Base-by-base conservation (phyloP, 2,113 vertebrate species). In the Actenoides lindsayi region DNA sequence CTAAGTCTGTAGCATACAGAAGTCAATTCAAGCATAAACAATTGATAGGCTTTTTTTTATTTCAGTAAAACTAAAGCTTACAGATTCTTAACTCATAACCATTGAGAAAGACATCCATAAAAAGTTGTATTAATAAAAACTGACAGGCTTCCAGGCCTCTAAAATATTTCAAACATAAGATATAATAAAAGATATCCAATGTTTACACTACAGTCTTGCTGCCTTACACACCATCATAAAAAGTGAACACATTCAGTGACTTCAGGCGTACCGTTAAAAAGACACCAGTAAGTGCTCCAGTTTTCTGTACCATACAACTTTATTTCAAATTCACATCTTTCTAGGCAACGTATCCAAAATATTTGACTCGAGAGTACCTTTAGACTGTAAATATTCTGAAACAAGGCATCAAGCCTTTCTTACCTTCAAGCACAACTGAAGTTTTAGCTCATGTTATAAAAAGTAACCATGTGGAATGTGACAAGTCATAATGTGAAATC, bases 61-160 rank as follows among this genome's bases (percentile, higher is more conserved):
- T 98, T 95, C 51, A 88, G 37, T 88, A 97, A 96, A 97, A 97
- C 70, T 83, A 93, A 97, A 96, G 56, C 46, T 90, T 96, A 94
- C 87, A 97, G 63, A 93, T 65, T 94, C 68, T 90, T 93, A 85
- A 93, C 74, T 96, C 60, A 23, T 24, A 82, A 59, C 78, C 67
- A 44, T 91, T 94, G 62, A 87, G 41, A 93, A 44, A 93, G 80
- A 96, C 67, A 96, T 57, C 30, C 88, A 89, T 86, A 70, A 77
- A 89, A 96, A 51, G 68, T 59, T 77, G 73, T 78, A 86, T 60
- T 94, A 95, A 93, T 89, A 93, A 93, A 97, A 96, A 46, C 68
- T 41, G 86, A 85, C 60, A 88, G 82, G 94, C 93, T 97, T 93
- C 74, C 82, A 94, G 90, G 88, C 93, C 69, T 75, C 69, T 68